Percentiles rank a stretch among this genome's conserved stretches.
Evolutionary conservation across 2,888 invertebrate genomes (phyloP).

Genomic region (Drosophila pegasa): DNA sequence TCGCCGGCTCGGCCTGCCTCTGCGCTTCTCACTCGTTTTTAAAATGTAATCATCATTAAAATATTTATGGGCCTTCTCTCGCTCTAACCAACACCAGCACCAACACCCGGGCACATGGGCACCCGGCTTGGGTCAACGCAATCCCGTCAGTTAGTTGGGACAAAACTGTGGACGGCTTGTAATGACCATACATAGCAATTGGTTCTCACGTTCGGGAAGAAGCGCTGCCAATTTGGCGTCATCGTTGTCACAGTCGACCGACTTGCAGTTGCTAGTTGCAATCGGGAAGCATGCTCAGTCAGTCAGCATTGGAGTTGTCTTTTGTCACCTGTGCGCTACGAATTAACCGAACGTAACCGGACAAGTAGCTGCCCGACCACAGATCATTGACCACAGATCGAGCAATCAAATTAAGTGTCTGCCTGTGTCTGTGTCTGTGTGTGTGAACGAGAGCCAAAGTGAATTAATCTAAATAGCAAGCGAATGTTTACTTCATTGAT

Average conservation of each 20-base stretch:
- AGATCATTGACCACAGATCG: slow-evolving; percentile 31
- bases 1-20: not conserved
- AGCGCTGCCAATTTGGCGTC: slow-evolving; percentile 78
- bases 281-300: slow-evolving; percentile 24
- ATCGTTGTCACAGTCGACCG: slow-evolving; percentile 66
- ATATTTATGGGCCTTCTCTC: slow-evolving; percentile 75
- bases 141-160: slow-evolving; percentile 52
- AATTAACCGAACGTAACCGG: slow-evolving; percentile 9
- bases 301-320: slow-evolving; percentile 28
- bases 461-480: slow-evolving; percentile 5
- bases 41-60: slow-evolving; percentile 80
- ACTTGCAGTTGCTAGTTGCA: slow-evolving; percentile 35
- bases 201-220: slow-evolving; percentile 76
- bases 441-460: not conserved
- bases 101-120: slow-evolving; percentile 14
- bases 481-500: not conserved
- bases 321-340: slow-evolving; percentile 44
- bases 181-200: slow-evolving; percentile 79
- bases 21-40: slow-evolving; percentile 56
- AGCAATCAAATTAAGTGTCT: slow-evolving; percentile 6
- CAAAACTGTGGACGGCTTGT: slow-evolving; percentile 69
- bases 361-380: slow-evolving; percentile 9
- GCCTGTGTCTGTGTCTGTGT: no score
- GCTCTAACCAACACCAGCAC: slow-evolving; percentile 54
- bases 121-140: slow-evolving; percentile 25